These are phyloP conservation scores for Eupithecia inturbata DNA, from an alignment of 2,888 invertebrate genomes.

Conservation along the genomic window DNA sequence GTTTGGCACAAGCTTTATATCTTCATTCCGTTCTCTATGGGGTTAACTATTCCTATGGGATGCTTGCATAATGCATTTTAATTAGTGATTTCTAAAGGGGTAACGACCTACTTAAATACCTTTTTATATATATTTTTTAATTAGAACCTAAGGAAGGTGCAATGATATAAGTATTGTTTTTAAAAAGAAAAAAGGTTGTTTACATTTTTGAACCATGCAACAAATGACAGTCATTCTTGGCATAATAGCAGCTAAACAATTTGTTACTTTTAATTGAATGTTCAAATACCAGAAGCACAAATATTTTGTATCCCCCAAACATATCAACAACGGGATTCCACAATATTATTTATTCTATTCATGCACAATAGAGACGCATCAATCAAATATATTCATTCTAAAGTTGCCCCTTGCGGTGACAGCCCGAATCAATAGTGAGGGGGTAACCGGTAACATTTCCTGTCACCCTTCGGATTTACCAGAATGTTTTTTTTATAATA, in stretches of 20 bases:
- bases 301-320: constrained; percentile 23
- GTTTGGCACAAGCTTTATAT: constrained; percentile 67
- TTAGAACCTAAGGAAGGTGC: background rate
- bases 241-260: background rate
- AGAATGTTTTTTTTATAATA: constrained; percentile 26
- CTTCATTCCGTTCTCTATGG: constrained; percentile 30
- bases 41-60: constrained; percentile 33
- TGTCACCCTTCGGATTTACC: constrained; percentile 67
- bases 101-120: background rate
- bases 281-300: constrained; percentile 28
- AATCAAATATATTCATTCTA: constrained; percentile 70
- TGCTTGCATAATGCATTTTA: constrained; percentile 52
- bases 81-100: constrained; percentile 42
- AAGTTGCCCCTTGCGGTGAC: constrained; percentile 71
- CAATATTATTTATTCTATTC: constrained; percentile 34
- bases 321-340: constrained; percentile 30
- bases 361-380: constrained; percentile 63
- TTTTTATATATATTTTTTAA: background rate
- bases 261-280: constrained; percentile 8
- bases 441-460: constrained; percentile 77
- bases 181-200: background rate
- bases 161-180: background rate
- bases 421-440: constrained; percentile 70
- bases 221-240: background rate
- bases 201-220: background rate